phyloP scores from a whole-genome alignment of 2,888 invertebrate species.

The Synanthedon myopaeformis region DNA sequence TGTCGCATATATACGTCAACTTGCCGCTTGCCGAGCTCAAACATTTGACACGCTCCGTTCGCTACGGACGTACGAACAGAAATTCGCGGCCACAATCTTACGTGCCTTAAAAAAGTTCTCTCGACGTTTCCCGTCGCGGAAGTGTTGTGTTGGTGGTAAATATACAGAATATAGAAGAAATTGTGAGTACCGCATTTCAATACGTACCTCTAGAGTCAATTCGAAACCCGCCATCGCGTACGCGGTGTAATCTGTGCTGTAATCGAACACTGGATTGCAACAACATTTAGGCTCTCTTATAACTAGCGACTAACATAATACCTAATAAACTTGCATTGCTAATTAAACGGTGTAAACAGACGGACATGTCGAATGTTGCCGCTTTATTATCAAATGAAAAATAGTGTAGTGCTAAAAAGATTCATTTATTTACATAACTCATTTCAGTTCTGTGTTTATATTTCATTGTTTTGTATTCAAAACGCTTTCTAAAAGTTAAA shows the following conservation, averaged over 20 bases:
- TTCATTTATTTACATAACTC: too few species aligned
- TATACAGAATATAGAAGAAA: conserved; percentile 20
- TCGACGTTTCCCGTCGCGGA: conserved; percentile 15
- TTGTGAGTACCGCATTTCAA: conserved; percentile 35
- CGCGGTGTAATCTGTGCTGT: conserved; percentile 4
- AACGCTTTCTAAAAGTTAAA: too few species aligned
- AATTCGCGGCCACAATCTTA: conserved; percentile 6
- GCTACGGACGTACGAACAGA: conserved; percentile 34
- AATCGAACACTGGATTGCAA: conserved; percentile 22
- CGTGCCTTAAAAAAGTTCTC: conserved; percentile 4
- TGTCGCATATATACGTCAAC: conserved; percentile 47
- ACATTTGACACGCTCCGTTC: conserved; percentile 31
- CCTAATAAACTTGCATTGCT: too few species aligned
- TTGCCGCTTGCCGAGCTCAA: conserved; percentile 33
- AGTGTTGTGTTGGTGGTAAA: conserved; percentile 23
- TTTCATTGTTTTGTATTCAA: too few species aligned
- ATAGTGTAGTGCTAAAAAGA: too few species aligned
- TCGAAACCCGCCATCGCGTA: conserved; percentile 9
- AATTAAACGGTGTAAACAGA: too few species aligned
- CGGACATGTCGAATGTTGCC: too few species aligned
- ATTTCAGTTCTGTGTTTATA: too few species aligned
- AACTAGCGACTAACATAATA: too few species aligned
- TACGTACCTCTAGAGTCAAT: conserved; percentile 3
- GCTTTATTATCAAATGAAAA: too few species aligned
- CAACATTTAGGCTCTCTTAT: too few species aligned